Base-by-base conservation (phyloP, 2,113 vertebrate species). In the Cyanoliseus patagonus region DNA sequence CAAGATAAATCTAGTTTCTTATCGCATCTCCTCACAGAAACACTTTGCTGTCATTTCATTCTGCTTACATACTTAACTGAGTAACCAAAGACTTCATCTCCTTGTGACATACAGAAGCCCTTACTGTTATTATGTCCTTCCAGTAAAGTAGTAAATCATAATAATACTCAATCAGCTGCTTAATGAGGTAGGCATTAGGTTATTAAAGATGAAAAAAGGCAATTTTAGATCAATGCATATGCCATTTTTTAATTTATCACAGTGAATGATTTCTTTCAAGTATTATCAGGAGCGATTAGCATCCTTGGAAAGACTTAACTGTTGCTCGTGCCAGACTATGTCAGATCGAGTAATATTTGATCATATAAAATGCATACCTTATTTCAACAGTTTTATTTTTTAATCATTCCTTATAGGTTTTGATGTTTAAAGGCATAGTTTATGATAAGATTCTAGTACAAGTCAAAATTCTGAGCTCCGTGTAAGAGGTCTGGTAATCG, bases 1-100 rank as follows among this genome's bases (percentile, higher is more conserved):
- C 88, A 88, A 97, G 97, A 97, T 95, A 96, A 96, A 98, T 97
- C 93, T 95, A 85, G 55, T 95, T 97, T 94, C 62, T 23, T 77
- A 90, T 96, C 78, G 33, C 78, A 49, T 75, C 68, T 93, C 92
- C 47, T 86, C 37, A 30, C 12, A 10, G 81, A 97, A 96, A 81
- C 63, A 64, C 63, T 91, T 84, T 16, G 18, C 70, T 86, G 88
- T 68, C 85, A 88, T 69, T 35, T 91, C 62, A 77, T 77, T 66
- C 92, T 77, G 52, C 51, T 78, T 55, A 61, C 31, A 62, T 90
- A 73, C 75, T 97, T 95, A 96, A 96, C 24, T 82, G 77, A 75
- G 33, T 69, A 86, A 80, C 93, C 64, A 77, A 96, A 95, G 76
- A 41, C 73, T 79, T 90, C 86, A 35, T 76, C 62, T 55, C 78